A percentile compares a stretch with the other conserved stretches of the same genome.
phyloP scores from a whole-genome alignment of 2,888 invertebrate species.

The Ceramica pisi region DNA sequence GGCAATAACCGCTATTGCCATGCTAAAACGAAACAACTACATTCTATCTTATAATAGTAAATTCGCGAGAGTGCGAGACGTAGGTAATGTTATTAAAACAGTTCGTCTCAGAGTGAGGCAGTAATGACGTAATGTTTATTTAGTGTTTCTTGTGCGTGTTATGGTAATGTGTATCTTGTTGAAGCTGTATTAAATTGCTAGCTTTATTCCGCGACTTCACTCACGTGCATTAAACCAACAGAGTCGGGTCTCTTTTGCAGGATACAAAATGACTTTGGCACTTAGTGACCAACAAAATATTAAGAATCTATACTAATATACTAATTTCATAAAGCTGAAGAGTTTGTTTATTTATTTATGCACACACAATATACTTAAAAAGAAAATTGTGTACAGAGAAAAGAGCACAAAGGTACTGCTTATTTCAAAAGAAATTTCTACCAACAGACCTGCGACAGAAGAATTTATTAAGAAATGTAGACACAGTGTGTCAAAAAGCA shows the following conservation, averaged over 20 bases:
- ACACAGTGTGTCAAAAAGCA: too few species aligned
- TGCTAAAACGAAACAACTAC: background rate
- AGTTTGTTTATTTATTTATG: too few species aligned
- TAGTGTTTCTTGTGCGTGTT: constrained; percentile 4
- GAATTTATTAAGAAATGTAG: too few species aligned
- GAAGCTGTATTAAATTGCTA: background rate
- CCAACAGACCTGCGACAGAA: too few species aligned
- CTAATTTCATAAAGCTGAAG: too few species aligned
- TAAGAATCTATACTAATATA: too few species aligned
- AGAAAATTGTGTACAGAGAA: too few species aligned
- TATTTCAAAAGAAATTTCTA: too few species aligned
- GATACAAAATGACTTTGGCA: background rate
- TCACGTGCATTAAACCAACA: background rate
- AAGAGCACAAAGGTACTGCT: too few species aligned
- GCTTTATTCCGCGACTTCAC: background rate
- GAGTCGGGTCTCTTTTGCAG: background rate
- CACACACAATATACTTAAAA: too few species aligned
- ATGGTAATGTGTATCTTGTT: constrained; percentile 2
- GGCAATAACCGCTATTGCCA: background rate
- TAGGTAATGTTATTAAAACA: constrained; percentile 62
- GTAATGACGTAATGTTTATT: constrained; percentile 20
- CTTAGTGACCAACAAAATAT: too few species aligned
- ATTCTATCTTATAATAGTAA: constrained; percentile 49
- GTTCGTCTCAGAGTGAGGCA: constrained; percentile 37
- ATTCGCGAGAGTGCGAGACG: constrained; percentile 56